These are phyloP conservation scores for Cantharis rufa DNA, from an alignment of 2,888 invertebrate genomes.

Conservation along the genomic window DNA sequence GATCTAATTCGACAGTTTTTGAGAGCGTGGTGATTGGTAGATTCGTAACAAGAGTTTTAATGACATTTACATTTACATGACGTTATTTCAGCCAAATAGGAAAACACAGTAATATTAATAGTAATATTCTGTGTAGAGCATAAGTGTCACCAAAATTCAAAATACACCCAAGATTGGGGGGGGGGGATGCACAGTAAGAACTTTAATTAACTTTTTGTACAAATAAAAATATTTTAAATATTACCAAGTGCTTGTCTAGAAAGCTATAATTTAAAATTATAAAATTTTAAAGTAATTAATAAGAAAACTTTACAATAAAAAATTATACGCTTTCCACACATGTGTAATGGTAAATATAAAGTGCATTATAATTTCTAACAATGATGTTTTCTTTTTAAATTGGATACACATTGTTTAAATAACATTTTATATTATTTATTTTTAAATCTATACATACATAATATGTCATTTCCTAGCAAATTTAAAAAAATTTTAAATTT, in stretches of 20 bases:
- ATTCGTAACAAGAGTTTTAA: too few relatives aligned
- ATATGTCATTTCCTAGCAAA: not conserved
- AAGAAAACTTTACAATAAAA: not conserved
- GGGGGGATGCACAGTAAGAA: not conserved
- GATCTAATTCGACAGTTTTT: too few relatives aligned
- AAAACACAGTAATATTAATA: too few relatives aligned
- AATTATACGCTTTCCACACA: conserved; percentile 2
- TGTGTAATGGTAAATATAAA: not conserved
- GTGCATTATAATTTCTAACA: conserved; percentile 1
- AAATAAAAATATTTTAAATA: not conserved
- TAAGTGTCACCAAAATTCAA: too few relatives aligned
- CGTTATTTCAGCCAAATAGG: too few relatives aligned
- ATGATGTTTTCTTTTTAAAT: not conserved
- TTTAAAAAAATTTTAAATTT: not conserved
- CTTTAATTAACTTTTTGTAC: not conserved
- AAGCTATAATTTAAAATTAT: not conserved
- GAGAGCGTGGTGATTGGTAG: too few relatives aligned
- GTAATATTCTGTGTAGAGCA: too few relatives aligned
- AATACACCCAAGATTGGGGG: too few relatives aligned
- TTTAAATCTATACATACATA: not conserved
- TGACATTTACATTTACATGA: too few relatives aligned
- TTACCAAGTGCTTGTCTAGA: not conserved
- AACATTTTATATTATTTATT: not conserved
- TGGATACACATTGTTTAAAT: not conserved
- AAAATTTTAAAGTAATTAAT: not conserved